These are phyloP conservation scores for Chironomus tentans DNA, from an alignment of 2,888 invertebrate species.

Conservation along the genomic window DNA sequence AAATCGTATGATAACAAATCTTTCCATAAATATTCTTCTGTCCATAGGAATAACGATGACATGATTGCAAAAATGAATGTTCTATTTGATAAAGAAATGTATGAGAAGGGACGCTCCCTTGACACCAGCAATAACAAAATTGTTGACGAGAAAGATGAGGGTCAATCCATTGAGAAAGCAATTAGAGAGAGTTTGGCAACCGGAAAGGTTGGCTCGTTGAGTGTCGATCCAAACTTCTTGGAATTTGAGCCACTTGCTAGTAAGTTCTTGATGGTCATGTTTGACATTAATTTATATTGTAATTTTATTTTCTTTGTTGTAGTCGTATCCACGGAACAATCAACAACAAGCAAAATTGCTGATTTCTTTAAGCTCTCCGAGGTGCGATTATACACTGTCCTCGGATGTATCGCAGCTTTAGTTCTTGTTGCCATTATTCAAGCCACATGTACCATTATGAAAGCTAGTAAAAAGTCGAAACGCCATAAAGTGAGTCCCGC, in stretches of 20 bases:
- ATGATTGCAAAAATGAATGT: conserved; percentile 69
- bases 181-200: conserved; percentile 59
- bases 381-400: conserved; percentile 70
- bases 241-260: conserved; percentile 62
- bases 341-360: conserved; percentile 37
- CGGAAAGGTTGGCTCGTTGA: conserved; percentile 68
- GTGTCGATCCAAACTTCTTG: conserved; percentile 72
- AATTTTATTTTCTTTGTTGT: neutral
- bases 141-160: conserved; percentile 30
- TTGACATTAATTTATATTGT: neutral
- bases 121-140: conserved; percentile 2
- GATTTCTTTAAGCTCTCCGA: conserved; percentile 58
- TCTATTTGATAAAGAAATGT: conserved; percentile 60
- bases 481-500: conserved; percentile 55
- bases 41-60: conserved; percentile 42
- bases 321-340: conserved; percentile 38
- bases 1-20: neutral
- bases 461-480: conserved; percentile 50
- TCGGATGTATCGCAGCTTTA: conserved; percentile 71
- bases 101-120: conserved; percentile 50
- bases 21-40: neutral
- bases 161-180: conserved; percentile 46
- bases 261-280: conserved; percentile 42
- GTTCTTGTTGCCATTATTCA: conserved; percentile 72
- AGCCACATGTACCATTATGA: conserved; percentile 73